Conservation (phyloP, 2,113 vertebrate species). For the Corapipo altera region DNA sequence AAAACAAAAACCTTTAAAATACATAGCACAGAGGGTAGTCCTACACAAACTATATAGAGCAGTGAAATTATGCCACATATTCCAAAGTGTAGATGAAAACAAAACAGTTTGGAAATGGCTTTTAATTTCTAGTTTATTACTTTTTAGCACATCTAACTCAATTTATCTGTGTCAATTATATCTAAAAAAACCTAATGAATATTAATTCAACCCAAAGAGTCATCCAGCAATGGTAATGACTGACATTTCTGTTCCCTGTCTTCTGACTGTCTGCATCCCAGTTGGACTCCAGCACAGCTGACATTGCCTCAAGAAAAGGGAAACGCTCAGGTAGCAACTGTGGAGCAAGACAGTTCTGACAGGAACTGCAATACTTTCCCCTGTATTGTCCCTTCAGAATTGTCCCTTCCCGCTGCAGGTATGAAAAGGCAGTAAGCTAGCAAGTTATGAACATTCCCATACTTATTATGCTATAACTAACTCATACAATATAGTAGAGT, state of each 20-base stretch:
- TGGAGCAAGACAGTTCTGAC: not conserved
- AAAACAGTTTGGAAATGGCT: not conserved
- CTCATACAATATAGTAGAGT: not conserved
- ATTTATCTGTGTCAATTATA: not conserved
- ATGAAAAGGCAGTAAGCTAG: not conserved
- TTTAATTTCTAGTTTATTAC: not conserved
- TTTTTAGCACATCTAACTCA: not conserved
- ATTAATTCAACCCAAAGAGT: not conserved
- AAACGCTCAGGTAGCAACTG: not conserved
- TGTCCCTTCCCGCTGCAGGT: not conserved
- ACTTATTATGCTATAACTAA: not conserved
- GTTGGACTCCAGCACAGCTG: not conserved
- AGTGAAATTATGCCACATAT: not conserved
- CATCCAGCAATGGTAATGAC: not conserved
- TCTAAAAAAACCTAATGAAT: not conserved
- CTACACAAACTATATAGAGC: not conserved
- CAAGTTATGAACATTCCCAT: not conserved
- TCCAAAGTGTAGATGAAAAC: not conserved
- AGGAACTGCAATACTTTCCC: not conserved
- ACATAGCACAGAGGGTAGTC: not conserved
- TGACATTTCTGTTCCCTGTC: not conserved
- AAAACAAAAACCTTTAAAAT: not conserved
- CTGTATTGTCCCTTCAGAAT: not conserved
- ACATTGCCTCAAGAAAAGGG: not conserved
- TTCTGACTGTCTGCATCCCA: not conserved